These are phyloP conservation scores for Tautogolabrus adspersus DNA, from an alignment of 2,113 vertebrate species.

Conservation along the genomic window DNA sequence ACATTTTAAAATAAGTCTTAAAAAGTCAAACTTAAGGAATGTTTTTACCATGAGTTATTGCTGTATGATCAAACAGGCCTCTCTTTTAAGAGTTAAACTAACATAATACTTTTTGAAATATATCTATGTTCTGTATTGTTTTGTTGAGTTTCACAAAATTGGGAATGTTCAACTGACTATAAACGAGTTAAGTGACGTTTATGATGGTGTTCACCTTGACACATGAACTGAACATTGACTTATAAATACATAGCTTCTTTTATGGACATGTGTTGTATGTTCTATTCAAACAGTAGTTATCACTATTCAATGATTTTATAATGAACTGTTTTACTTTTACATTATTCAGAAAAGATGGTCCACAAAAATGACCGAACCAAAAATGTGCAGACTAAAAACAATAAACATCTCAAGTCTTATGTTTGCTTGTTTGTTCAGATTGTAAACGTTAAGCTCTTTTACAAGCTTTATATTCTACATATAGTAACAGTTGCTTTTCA, in stretches of 20 bases:
- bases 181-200: slow-evolving; percentile 2
- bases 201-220: not conserved
- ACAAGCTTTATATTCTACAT: not conserved
- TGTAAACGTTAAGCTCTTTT: not conserved
- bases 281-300: not conserved
- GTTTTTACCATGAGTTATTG: not conserved
- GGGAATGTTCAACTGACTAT: not conserved
- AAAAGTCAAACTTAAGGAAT: slow-evolving; percentile 1
- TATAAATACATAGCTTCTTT: not conserved
- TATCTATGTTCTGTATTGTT: not conserved
- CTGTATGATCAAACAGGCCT: not conserved
- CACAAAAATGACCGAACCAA: too few relatives aligned
- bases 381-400: too few relatives aligned
- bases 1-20: too few relatives aligned
- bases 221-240: not conserved
- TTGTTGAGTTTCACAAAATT: not conserved
- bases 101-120: too few relatives aligned
- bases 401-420: not conserved
- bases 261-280: not conserved
- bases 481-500: slow-evolving; percentile 13
- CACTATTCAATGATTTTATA: not conserved
- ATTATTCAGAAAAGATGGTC: too few relatives aligned
- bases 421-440: not conserved
- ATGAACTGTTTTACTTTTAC: too few relatives aligned
- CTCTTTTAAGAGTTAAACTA: not conserved